Evolutionary conservation across 1,140 invertebrate genomes (phyloP), one percentile per base, ranked within the genome.

Genomic region (Saccostrea glomerata): DNA sequence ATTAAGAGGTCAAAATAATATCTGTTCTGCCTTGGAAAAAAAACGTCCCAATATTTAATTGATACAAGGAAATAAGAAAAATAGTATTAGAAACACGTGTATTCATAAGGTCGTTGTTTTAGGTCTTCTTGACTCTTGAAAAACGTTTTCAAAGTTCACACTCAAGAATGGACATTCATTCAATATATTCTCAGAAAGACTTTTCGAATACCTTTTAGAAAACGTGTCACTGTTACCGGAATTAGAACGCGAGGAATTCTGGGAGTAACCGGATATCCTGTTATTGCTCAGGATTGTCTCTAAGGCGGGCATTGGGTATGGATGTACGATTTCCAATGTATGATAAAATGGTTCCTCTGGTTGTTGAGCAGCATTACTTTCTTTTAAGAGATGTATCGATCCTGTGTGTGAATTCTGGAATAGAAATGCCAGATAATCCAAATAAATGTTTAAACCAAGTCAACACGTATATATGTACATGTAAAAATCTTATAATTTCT

Each of bases 331-430:
- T 36, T 77, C 70, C 15, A 77, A 15, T 4, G 70, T 77, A 25
- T 77, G 30, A 30, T 77, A 77, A 77, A 77, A 36, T 77, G 23
- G 70, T 77, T 77, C 70, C 70, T 77, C 70, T 77, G 13, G 0
- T 3, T 25, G 30, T 77, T 30, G 30, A 77, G 25, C 36, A 77
- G 25, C 36, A 12, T 30, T 30, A 25, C 58, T 60, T 20, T 60
- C 58, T 60, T 20, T 13, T 60, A 3, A 20, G 58, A 13, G 58
- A 63, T 63, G 58, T 17, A 20, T 47, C 47, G 47, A 6, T 47
- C 47, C 47, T 63, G 58, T 63, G 2, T 63, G 17, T n/a, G 58
- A 63, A 63, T 63, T 63, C 58, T 63, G 58, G 17, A 63, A 63
- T 63, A 63, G 58, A 63, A 63, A 63, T 63, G 6, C 5, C 5